Conservation (phyloP, 2,888 invertebrate species). For the Branchellion lobata region DNA sequence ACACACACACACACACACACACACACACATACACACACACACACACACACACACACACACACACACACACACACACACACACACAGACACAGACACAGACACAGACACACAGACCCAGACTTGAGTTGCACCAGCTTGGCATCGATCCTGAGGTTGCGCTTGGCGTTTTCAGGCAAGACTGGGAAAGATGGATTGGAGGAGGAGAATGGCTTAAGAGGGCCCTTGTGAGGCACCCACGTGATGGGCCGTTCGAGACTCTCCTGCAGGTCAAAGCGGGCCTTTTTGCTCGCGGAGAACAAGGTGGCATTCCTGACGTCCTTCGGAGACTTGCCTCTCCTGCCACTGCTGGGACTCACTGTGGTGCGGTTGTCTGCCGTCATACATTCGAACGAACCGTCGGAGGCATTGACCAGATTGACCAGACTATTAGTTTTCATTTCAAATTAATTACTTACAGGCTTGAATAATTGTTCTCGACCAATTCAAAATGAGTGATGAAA, state of each 20-base stretch:
- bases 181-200: background rate
- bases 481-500: no score
- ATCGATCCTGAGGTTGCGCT: background rate
- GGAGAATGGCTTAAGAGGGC: conserved; percentile 11
- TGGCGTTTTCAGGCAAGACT: background rate
- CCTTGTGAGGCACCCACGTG: conserved; percentile 33
- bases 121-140: background rate
- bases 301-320: background rate
- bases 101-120: background rate
- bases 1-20: conserved; percentile 8
- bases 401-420: no score
- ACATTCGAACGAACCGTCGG: no score
- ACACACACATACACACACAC: conserved; percentile 1
- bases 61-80: conserved; percentile 1
- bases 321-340: background rate
- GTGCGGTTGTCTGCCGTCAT: no score
- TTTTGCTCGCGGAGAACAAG: background rate
- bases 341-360: no score
- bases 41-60: conserved; percentile 32
- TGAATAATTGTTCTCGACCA: no score
- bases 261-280: conserved; percentile 11
- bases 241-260: conserved; percentile 28
- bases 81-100: background rate
- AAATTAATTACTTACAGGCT: no score
- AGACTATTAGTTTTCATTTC: no score